Evolutionary conservation across 2,113 vertebrate species (phyloP).

Genomic region (Oxygymnocypris stewartii): DNA sequence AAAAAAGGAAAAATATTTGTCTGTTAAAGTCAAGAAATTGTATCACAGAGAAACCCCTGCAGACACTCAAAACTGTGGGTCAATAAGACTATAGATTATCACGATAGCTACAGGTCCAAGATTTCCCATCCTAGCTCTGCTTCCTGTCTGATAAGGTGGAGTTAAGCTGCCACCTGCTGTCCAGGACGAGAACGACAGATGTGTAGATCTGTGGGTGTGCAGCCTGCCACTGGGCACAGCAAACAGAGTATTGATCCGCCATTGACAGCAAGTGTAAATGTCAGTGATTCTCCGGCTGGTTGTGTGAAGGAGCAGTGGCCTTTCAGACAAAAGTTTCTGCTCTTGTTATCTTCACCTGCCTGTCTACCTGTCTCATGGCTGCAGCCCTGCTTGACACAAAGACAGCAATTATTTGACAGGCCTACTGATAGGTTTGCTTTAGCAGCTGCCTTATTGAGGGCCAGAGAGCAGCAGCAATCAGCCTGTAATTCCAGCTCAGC

Average conservation of each 20-base stretch:
- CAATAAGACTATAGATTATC: background rate
- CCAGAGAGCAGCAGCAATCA: conserved; percentile 42
- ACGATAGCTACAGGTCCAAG: background rate
- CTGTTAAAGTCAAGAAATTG: too few relatives aligned
- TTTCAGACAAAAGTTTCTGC: conserved; percentile 48
- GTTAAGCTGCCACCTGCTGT: conserved; percentile 21
- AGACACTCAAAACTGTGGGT: background rate
- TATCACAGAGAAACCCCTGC: too few relatives aligned
- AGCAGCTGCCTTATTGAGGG: conserved; percentile 56
- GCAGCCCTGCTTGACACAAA: conserved; percentile 53
- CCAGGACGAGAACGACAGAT: background rate
- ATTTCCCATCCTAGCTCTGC: background rate
- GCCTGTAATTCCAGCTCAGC: conserved; percentile 48
- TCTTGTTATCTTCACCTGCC: conserved; percentile 58
- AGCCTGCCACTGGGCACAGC: conserved; percentile 61
- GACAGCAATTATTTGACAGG: conserved; percentile 62
- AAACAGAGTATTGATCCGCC: conserved; percentile 70
- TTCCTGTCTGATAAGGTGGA: background rate
- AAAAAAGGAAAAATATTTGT: too few relatives aligned
- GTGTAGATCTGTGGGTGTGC: conserved; percentile 9
- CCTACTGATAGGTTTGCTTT: conserved; percentile 55
- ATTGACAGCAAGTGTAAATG: conserved; percentile 65
- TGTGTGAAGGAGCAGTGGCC: conserved; percentile 50
- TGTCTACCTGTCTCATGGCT: background rate
- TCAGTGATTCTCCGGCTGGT: conserved; percentile 54